Evolutionary conservation across 2,888 invertebrate genomes (phyloP).

Genomic region (Heliconius erato): DNA sequence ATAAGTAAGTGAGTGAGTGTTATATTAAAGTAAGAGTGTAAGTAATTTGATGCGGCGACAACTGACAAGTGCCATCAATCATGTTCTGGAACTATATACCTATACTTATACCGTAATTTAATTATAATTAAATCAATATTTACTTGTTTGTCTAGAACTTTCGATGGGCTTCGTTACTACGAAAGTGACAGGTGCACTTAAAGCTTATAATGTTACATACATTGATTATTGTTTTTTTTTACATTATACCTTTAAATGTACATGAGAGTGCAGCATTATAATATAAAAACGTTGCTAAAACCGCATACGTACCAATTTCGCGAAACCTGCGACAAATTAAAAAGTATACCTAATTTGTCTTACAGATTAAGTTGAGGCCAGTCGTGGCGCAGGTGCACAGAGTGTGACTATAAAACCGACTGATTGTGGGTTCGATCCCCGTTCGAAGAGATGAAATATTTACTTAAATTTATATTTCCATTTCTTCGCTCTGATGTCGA

Average conservation of each 20-base stretch:
- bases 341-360: no score
- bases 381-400: no score
- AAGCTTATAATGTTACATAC: no score
- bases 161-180: background rate
- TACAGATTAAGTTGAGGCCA: background rate
- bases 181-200: constrained; percentile 1
- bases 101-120: background rate
- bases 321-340: background rate
- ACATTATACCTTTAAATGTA: no score
- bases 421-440: no score
- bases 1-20: background rate
- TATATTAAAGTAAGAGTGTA: background rate
- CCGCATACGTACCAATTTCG: background rate
- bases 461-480: no score
- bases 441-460: no score
- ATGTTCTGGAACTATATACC: background rate
- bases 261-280: background rate
- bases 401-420: no score
- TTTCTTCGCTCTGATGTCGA: no score
- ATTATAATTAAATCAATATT: background rate
- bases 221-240: no score
- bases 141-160: background rate
- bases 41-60: background rate
- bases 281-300: background rate
- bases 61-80: background rate